Conservation (phyloP, 2,888 invertebrate genomes). For the Autographa pulchrina region DNA sequence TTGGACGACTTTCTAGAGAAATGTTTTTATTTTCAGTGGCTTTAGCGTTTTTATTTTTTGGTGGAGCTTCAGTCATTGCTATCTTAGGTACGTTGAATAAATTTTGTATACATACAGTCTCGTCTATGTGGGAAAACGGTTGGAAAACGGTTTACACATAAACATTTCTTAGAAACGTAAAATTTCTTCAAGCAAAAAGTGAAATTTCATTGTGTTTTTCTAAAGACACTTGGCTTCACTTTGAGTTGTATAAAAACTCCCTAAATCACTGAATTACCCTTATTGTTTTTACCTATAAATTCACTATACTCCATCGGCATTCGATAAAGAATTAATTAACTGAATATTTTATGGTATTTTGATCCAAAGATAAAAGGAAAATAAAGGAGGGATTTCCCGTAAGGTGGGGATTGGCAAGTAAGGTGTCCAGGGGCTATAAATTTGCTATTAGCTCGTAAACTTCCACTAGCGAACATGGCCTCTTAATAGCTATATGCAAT, state of each 20-base stretch:
- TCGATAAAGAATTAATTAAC: background rate
- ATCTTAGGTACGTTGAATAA: background rate
- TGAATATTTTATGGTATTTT: background rate
- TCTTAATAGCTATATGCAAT: constrained; percentile 1
- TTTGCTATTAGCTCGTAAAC: constrained; percentile 7
- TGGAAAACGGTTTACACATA: too few species aligned
- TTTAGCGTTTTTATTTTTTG: background rate
- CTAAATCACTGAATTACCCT: too few species aligned
- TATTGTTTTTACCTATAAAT: too few species aligned
- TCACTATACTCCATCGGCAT: background rate
- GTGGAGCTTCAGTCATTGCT: background rate
- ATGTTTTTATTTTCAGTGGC: constrained; percentile 14
- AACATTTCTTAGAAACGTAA: too few species aligned
- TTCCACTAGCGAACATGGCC: background rate
- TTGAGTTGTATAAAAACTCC: too few species aligned
- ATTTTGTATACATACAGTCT: background rate
- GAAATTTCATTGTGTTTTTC: too few species aligned
- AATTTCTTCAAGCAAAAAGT: too few species aligned
- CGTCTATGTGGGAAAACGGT: too few species aligned
- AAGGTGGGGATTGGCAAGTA: background rate
- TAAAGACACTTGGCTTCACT: too few species aligned
- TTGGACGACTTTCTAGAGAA: constrained; percentile 26
- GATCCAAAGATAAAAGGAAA: background rate
- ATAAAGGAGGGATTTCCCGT: background rate
- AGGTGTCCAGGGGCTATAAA: constrained; percentile 1